These are phyloP conservation scores for Oxystoma pomonae DNA, from an alignment of 2,888 invertebrate genomes.

Conservation along the genomic window DNA sequence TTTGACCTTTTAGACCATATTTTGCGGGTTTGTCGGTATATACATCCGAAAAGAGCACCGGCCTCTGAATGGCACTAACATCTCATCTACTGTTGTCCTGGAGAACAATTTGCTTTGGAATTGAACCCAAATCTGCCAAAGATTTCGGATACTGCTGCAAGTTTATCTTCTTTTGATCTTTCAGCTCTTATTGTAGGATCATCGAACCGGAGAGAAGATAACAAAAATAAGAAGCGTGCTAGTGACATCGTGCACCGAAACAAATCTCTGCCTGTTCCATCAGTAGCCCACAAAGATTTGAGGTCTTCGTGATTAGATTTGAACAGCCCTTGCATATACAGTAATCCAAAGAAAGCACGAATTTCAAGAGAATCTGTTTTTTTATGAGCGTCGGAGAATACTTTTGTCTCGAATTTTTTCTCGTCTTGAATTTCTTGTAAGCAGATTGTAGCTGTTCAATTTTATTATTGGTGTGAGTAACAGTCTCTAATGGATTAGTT, in stretches of 20 bases:
- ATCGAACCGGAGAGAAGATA: slow-evolving; percentile 22
- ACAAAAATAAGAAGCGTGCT: slow-evolving; percentile 19
- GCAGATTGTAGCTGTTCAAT: too few species aligned
- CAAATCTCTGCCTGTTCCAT: slow-evolving; percentile 24
- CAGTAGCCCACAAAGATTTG: slow-evolving; percentile 25
- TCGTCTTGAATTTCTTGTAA: too few species aligned
- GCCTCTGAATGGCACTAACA: too few species aligned
- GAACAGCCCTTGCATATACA: slow-evolving; percentile 24
- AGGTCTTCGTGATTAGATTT: slow-evolving; percentile 27
- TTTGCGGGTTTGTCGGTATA: too few species aligned
- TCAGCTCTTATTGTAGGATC: slow-evolving; percentile 17
- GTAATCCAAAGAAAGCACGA: slow-evolving; percentile 24
- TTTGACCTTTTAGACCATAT: too few species aligned
- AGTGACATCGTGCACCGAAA: slow-evolving; percentile 23
- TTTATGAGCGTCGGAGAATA: too few species aligned
- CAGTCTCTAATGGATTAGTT: too few species aligned
- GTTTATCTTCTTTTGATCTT: slow-evolving; percentile 16
- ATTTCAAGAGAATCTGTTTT: slow-evolving; percentile 12
- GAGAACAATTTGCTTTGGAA: slow-evolving; percentile 15
- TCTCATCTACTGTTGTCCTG: too few species aligned
- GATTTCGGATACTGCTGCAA: slow-evolving; percentile 21
- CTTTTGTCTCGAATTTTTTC: too few species aligned
- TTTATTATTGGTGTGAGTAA: too few species aligned
- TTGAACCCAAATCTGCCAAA: slow-evolving; percentile 20
- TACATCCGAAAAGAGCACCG: too few species aligned